Conservation (phyloP, 2,797 vertebrate genomes). For the Tenualosa ilisha region DNA sequence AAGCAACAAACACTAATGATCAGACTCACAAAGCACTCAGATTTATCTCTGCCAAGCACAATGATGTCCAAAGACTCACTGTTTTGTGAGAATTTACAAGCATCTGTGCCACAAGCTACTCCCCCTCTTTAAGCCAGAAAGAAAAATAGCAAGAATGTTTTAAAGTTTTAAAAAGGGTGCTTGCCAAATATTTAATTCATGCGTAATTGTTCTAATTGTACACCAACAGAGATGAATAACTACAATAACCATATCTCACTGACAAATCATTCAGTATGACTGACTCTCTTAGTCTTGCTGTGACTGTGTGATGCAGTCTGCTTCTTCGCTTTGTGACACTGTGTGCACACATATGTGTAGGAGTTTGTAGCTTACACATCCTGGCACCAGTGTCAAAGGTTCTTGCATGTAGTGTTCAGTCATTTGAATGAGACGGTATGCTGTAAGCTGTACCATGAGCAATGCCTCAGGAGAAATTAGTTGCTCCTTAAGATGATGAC, state of each 20-base stretch:
- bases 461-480: background rate
- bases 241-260: background rate
- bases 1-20: background rate
- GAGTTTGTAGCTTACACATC: background rate
- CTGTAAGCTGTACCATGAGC: background rate
- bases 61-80: conserved; percentile 8
- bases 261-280: background rate
- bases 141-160: background rate
- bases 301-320: background rate
- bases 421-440: background rate
- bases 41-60: conserved; percentile 13
- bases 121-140: background rate
- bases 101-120: conserved; percentile 2
- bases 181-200: background rate
- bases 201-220: background rate
- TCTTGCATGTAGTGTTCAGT: background rate
- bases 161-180: conserved; percentile 8
- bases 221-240: background rate
- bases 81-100: background rate
- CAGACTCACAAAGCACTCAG: background rate
- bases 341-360: background rate
- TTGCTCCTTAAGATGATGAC: background rate
- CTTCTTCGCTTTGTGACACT: background rate
- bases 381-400: background rate
- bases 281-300: background rate